A percentile compares a stretch with the other conserved stretches of the same genome.
phyloP scores from a whole-genome alignment of 2,888 invertebrate species.

The Brenthis daphne region DNA sequence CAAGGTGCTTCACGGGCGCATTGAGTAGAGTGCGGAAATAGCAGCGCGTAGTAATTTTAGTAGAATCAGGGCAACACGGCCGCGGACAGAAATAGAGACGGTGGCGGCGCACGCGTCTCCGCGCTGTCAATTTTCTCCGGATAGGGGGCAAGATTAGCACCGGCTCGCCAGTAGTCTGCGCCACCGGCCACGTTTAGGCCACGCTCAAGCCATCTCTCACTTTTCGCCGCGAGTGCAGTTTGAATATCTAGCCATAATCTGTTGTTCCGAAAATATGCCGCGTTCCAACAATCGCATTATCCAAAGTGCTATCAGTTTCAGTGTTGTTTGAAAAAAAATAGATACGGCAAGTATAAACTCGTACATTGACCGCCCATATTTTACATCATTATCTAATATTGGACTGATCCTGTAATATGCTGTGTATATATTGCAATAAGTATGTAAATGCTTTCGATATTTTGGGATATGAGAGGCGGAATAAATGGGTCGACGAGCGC shows the following conservation, averaged over 20 bases:
- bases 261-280: slow-evolving; percentile 45
- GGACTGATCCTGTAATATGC: slow-evolving; percentile 24
- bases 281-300: slow-evolving; percentile 36
- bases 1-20: slow-evolving; percentile 62
- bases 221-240: slow-evolving; percentile 52
- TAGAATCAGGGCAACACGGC: slow-evolving; percentile 81
- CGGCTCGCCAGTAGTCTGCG: slow-evolving; percentile 42
- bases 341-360: slow-evolving; percentile 34
- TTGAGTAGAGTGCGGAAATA: slow-evolving; percentile 78
- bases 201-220: slow-evolving; percentile 19
- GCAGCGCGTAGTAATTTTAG: slow-evolving; percentile 79
- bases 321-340: slow-evolving; percentile 35
- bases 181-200: slow-evolving; percentile 20
- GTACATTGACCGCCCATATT: slow-evolving; percentile 3
- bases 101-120: slow-evolving; percentile 70
- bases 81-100: slow-evolving; percentile 76
- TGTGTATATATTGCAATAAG: slow-evolving; percentile 41
- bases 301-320: slow-evolving; percentile 44
- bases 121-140: slow-evolving; percentile 78
- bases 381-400: slow-evolving; percentile 13
- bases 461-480: slow-evolving; percentile 75
- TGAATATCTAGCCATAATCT: slow-evolving; percentile 39
- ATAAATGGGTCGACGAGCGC: slow-evolving; percentile 73
- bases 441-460: slow-evolving; percentile 66
- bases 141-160: slow-evolving; percentile 74